These are phyloP conservation scores for Cerastis rubricosa DNA, from an alignment of 2,888 invertebrate genomes.

Conservation along the genomic window DNA sequence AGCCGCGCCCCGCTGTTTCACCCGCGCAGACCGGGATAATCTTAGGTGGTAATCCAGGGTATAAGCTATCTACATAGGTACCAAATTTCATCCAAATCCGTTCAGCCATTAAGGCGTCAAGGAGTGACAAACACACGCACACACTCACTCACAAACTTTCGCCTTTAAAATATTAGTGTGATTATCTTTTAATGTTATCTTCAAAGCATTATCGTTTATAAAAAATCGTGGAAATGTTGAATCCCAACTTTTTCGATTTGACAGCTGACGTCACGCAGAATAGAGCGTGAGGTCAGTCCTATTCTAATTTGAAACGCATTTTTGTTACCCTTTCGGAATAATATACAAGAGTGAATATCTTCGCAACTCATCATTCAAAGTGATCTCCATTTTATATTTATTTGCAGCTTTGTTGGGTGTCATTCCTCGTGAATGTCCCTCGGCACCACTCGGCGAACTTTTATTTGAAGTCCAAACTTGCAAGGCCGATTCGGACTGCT, in stretches of 20 bases:
- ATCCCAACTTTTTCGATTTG: neutral
- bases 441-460: slow-evolving; percentile 92
- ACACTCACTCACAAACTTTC: too few relatives aligned
- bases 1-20: too few relatives aligned
- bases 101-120: too few relatives aligned
- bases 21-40: too few relatives aligned
- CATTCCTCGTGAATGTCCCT: slow-evolving; percentile 93
- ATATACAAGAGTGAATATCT: neutral
- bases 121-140: too few relatives aligned
- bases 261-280: neutral
- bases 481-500: slow-evolving; percentile 93
- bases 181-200: too few relatives aligned
- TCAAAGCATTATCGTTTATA: too few relatives aligned
- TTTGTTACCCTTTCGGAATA: neutral
- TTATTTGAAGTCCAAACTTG: slow-evolving; percentile 93
- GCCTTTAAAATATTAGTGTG: too few relatives aligned
- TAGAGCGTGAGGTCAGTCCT: neutral
- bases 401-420: slow-evolving; percentile 92
- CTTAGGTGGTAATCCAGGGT: too few relatives aligned
- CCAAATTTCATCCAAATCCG: too few relatives aligned
- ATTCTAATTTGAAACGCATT: neutral
- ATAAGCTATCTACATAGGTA: too few relatives aligned
- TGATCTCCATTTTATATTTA: neutral
- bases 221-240: too few relatives aligned
- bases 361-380: neutral